These are phyloP conservation scores for Crotalus horridus DNA, from an alignment of 2,113 vertebrate species.

Conservation along the genomic window DNA sequence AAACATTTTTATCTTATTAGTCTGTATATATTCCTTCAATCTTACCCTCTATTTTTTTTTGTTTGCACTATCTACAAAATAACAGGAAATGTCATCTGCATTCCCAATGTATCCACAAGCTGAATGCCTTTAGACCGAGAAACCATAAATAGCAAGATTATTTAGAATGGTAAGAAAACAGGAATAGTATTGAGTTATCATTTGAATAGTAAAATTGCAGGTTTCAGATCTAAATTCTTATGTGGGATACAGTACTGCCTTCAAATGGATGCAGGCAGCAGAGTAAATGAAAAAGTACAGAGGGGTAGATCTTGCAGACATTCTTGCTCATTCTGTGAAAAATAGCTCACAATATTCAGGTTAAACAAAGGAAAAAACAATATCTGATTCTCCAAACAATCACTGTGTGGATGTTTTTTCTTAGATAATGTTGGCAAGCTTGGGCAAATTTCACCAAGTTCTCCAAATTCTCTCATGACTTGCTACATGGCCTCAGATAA, in stretches of 20 bases:
- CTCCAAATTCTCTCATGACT: background rate
- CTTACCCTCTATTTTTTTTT: background rate
- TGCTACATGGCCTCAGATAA: background rate
- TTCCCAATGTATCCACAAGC: background rate
- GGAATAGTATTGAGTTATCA: background rate
- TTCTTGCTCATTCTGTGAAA: background rate
- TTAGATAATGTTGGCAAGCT: background rate
- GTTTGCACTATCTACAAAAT: background rate
- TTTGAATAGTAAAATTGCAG: background rate
- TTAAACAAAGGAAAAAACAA: too few relatives aligned
- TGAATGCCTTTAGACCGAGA: background rate
- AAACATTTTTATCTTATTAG: background rate
- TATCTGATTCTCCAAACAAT: background rate
- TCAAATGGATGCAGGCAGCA: background rate
- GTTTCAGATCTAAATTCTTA: background rate
- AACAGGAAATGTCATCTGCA: background rate
- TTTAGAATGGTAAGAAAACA: background rate
- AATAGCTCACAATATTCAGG: background rate
- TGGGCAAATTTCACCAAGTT: background rate
- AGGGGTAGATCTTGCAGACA: background rate
- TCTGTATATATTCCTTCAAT: background rate
- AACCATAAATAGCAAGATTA: background rate
- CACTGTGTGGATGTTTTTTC: background rate
- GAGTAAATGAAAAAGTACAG: background rate
- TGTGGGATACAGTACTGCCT: background rate